Evolutionary conservation across 2,888 invertebrate species (phyloP), one percentile per base, ranked within the genome.

Genomic region (Noctua janthina): DNA sequence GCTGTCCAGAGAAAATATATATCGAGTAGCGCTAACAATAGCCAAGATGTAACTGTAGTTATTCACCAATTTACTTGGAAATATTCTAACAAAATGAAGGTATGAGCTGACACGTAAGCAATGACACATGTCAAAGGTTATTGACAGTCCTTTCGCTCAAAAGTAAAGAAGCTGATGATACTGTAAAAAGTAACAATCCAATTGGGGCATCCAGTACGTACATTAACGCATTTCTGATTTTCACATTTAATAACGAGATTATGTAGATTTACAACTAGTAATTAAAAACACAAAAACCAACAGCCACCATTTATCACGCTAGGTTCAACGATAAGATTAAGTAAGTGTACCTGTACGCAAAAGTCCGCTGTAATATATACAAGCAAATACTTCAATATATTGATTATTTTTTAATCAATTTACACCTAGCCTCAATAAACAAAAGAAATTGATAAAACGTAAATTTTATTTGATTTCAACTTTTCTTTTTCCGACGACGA

Each of bases 121-220:
- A 92, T 96, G 97, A 97, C 97, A 97, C 96, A 97, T 97, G 97
- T 97, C 97, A 97, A 96, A 97, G 97, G 96, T 96, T 97, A 97
- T 94, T 96, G 96, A 96, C 96, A 96, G 95, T 91, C 92, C 92
- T 93, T 93, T 93, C 93, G 91, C 89, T 90, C 85, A 91, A 91
- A 91, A 90, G 87, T 85, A 89, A 81, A 79, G 74, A 78, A 82
- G 46, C 74, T 78, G 86, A 81, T 78, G 73, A 62, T 83, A 79
- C 1, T 70, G 20, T 67, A 71, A 73, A 68, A 76, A 82, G 56
- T 66, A 70, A 43, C 35, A 81, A 79, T 74, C 69, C 69, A 74
- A 79, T 81, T 71, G 66, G 66, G 46, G 59, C 15, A 76, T 39
- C 7, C 11, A 76, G 11, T 76, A 68, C 20, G 4, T 49, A 23